Base-by-base conservation (phyloP, 2,797 vertebrate species). In the Craterocephalus amniculus region DNA sequence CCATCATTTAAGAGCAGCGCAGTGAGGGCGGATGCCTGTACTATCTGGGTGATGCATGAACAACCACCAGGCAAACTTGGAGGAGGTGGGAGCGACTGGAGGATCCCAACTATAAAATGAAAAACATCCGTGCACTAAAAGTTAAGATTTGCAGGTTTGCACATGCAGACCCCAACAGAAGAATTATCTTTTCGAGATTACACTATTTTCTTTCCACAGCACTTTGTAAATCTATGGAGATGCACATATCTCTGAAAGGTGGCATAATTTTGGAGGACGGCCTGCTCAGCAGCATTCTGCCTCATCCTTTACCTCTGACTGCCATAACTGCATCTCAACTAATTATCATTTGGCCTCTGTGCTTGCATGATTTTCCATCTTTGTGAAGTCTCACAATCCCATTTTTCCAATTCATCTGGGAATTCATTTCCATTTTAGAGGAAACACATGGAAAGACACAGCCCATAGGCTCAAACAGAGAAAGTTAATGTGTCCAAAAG, bases 1-100 rank as follows among this genome's bases (percentile, higher is more conserved):
- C 83, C 65, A 83, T 94, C 92, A 91, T 84, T 87, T 86, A 89
- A 87, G 86, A 80, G 86, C 81, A 84, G 84, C 62, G 80, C 77
- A 26, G 78, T 70, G 60, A 84, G 80, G 76, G 73, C 74, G 58
- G 67, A 81, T 68, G 76, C 69, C 70, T 70, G 40, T 26, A 26
- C 72, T 60, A 59, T 78, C 71, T 54, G 45, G 48, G 69, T 80
- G 72, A 79, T 49, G 54, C 75, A 78, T 62, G 58, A 76, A 68
- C 64, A 74, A 35, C 62, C 55, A 52, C 51, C 20, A 58, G 43
- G 35, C 79, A 18, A 34, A 67, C 27, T 26, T 52, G 45, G 45
- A 43, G 27, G 43, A 36, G n/a, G 26, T 24, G 34, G 18, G 43
- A 22, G 43, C 10, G 14, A 52, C 49, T 52, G 24, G 22, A 24